phyloP scores from a whole-genome alignment of 2,797 vertebrate genomes.

The Oceanodroma leucorhoa region DNA sequence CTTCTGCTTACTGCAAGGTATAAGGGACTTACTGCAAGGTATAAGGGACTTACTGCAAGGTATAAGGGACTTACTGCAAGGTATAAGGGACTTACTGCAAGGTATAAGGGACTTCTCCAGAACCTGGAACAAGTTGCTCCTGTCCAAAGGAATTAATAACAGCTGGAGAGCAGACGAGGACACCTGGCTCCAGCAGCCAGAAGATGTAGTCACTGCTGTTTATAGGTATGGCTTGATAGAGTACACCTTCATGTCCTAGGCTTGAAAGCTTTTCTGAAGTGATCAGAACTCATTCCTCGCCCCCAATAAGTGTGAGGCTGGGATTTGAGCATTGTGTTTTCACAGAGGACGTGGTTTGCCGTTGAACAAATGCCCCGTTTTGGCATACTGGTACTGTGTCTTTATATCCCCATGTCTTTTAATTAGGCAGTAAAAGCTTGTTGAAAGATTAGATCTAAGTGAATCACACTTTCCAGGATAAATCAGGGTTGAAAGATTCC shows the following conservation, averaged over 20 bases:
- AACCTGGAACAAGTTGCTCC: background rate
- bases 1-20: background rate
- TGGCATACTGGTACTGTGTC: background rate
- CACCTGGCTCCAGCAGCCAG: background rate
- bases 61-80: background rate
- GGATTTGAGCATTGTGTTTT: background rate
- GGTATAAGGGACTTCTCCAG: background rate
- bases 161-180: background rate
- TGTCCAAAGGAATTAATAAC: background rate
- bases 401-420: background rate
- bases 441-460: background rate
- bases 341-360: background rate
- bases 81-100: background rate
- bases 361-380: background rate
- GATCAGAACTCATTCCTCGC: background rate
- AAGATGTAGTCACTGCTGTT: background rate
- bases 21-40: background rate
- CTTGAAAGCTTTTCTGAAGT: background rate
- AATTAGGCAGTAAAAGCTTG: background rate
- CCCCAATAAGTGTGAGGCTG: fast-evolving
- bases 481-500: background rate
- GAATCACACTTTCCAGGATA: background rate
- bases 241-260: background rate
- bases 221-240: background rate
- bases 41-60: background rate